Conservation (phyloP, 2,113 vertebrate species). For the Eulemur macaco region DNA sequence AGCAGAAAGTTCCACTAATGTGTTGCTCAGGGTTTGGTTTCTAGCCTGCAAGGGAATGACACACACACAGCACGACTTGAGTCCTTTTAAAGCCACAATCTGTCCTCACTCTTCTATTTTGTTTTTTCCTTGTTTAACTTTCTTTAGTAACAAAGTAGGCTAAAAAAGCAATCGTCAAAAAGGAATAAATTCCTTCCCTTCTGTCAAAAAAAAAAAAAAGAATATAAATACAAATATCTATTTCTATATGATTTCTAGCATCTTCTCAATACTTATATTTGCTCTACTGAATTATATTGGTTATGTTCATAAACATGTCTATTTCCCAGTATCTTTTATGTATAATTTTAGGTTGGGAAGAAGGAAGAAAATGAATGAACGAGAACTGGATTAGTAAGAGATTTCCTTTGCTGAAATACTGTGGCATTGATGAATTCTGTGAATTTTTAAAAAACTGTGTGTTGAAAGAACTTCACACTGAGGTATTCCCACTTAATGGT, state of each 20-base stretch:
- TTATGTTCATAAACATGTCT: not conserved
- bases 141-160: not conserved
- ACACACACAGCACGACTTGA: not conserved
- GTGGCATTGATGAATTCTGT: not conserved
- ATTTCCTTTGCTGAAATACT: not conserved
- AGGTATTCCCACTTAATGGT: not conserved
- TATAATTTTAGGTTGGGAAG: not conserved
- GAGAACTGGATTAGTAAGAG: not conserved
- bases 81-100: not conserved
- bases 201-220: not conserved
- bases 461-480: not conserved
- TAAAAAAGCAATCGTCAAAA: not conserved
- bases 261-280: not conserved
- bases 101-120: not conserved
- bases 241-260: not conserved
- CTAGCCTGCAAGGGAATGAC: constrained; percentile 84
- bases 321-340: not conserved
- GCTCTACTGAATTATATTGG: not conserved
- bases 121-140: not conserved
- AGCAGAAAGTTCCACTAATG: constrained; percentile 87
- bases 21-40: constrained; percentile 89
- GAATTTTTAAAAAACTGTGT: not conserved
- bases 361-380: constrained; percentile 18
- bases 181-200: not conserved
- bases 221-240: not conserved